phyloP scores from a whole-genome alignment of 2,797 vertebrate genomes.

The Syncerus caffer region DNA sequence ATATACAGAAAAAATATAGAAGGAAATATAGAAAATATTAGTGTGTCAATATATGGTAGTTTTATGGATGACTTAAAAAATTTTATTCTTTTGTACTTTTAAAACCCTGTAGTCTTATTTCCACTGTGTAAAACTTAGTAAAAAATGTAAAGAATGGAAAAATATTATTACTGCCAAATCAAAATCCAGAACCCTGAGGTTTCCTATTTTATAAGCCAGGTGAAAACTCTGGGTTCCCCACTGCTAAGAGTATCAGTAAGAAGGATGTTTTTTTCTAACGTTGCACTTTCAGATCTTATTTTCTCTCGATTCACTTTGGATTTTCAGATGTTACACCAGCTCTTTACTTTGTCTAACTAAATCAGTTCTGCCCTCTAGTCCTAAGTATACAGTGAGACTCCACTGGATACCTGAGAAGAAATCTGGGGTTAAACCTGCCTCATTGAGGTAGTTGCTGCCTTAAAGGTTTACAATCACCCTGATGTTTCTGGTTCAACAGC shows the following conservation, averaged over 20 bases:
- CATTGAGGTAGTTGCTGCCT: not conserved
- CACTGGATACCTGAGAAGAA: not conserved
- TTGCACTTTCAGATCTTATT: not conserved
- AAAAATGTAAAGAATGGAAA: not conserved
- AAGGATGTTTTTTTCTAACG: not conserved
- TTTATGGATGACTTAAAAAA: not conserved
- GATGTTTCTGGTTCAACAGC: not conserved
- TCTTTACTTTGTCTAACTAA: not conserved
- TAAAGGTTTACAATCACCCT: not conserved
- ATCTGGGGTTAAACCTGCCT: not conserved
- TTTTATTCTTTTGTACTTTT: not conserved
- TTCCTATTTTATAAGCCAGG: not conserved
- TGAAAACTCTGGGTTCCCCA: not conserved
- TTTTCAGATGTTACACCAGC: not conserved
- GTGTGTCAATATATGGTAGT: not conserved
- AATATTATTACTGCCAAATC: not conserved
- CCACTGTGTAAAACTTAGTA: not conserved
- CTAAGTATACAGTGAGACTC: not conserved
- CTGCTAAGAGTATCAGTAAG: not conserved
- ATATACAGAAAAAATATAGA: not conserved
- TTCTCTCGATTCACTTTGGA: not conserved
- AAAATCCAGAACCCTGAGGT: not conserved
- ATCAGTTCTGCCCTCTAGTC: not conserved
- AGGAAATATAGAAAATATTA: constrained; percentile 1
- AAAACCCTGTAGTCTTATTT: constrained; percentile 15